Percentiles rank a stretch among this genome's conserved stretches.
These are phyloP conservation scores for Caranx ignobilis DNA, from an alignment of 2,113 vertebrate species.

Conservation along the genomic window DNA sequence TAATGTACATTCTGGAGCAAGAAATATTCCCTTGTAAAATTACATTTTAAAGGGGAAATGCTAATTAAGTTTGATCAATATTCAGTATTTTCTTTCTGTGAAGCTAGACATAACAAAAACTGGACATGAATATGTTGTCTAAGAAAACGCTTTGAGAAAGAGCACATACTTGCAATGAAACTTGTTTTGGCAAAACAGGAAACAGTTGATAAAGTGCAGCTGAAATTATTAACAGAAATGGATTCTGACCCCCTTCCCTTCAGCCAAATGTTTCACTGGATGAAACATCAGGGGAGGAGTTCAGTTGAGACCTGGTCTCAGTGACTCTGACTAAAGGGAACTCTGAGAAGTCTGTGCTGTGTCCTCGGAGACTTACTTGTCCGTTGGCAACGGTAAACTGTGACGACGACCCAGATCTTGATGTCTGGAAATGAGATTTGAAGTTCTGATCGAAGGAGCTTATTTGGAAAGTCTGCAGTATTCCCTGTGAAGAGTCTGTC, in stretches of 20 bases:
- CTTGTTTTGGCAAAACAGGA: conserved; percentile 85
- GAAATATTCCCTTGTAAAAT: conserved; percentile 1
- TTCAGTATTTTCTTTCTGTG: conserved; percentile 14
- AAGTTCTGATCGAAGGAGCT: conserved; percentile 97
- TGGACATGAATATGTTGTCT: conserved; percentile 11
- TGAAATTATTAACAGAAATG: conserved; percentile 72
- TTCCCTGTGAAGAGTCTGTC: conserved; percentile 91
- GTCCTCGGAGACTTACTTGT: conserved; percentile 94
- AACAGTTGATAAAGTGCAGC: conserved; percentile 95
- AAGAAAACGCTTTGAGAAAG: conserved; percentile 51
- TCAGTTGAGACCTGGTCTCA: conserved; percentile 95
- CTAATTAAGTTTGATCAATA: conserved; percentile 34
- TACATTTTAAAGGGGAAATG: conserved; percentile 37
- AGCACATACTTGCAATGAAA: conserved; percentile 82
- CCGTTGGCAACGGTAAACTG: conserved; percentile 96
- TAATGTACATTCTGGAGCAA: conserved; percentile 62
- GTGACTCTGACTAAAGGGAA: conserved; percentile 96
- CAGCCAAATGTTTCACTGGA: conserved; percentile 97
- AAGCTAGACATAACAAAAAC: conserved; percentile 26
- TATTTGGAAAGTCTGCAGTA: conserved; percentile 96
- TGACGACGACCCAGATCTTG: conserved; percentile 91
- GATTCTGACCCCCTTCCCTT: conserved; percentile 54
- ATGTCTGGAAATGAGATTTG: conserved; percentile 93
- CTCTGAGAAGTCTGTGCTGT: conserved; percentile 95
- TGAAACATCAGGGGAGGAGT: conserved; percentile 95